A percentile compares a stretch with the other conserved stretches of the same genome.
Conservation (phyloP, 2,888 invertebrate species). For the Gari tellinella region DNA sequence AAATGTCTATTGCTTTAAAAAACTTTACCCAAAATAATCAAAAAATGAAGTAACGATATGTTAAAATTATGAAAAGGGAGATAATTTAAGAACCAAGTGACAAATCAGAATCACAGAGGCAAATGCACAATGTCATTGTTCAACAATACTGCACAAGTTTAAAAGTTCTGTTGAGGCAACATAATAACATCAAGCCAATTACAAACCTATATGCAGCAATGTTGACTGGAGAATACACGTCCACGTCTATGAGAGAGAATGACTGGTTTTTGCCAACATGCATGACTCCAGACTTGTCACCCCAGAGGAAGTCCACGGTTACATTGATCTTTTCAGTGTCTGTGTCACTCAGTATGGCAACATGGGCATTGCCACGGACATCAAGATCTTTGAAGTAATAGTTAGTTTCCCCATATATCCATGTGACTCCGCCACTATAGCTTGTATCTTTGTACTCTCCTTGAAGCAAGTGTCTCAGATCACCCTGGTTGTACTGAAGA, state of each 20-base stretch:
- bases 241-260: conserved; percentile 63
- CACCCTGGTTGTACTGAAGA: conserved; percentile 28
- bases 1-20: too few species aligned
- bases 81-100: too few species aligned
- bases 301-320: conserved; percentile 54
- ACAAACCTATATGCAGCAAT: conserved; percentile 73
- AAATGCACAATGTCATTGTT: too few species aligned
- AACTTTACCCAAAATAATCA: too few species aligned
- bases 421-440: conserved; percentile 71
- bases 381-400: conserved; percentile 64
- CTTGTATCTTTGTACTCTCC: conserved; percentile 67
- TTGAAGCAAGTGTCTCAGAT: conserved; percentile 64
- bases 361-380: conserved; percentile 72
- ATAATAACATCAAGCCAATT: too few species aligned
- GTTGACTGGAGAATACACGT: conserved; percentile 72
- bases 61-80: too few species aligned
- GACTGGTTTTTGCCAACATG: conserved; percentile 70
- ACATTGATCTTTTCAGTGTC: conserved; percentile 49
- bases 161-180: too few species aligned
- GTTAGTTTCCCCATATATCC: conserved; percentile 61
- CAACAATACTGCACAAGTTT: too few species aligned
- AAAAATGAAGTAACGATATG: too few species aligned
- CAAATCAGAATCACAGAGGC: too few species aligned
- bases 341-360: conserved; percentile 72
- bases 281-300: conserved; percentile 73